phyloP scores from a whole-genome alignment of 35 echinoderm and acorn worm genomes.

The Heliocidaris tuberculata region DNA sequence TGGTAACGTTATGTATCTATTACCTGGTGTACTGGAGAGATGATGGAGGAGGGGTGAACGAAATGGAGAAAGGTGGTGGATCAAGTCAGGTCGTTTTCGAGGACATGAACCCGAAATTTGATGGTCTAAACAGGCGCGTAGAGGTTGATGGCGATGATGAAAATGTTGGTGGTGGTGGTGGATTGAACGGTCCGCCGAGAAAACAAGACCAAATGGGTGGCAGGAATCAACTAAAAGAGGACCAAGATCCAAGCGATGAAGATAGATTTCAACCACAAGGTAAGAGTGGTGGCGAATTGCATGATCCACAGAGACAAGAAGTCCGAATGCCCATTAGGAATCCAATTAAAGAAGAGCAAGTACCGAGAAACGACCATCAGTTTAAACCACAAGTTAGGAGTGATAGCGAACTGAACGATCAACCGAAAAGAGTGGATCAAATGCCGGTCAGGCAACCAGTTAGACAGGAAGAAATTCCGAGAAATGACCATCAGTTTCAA shows the following conservation, averaged over 20 bases:
- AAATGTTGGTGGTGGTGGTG: neutral
- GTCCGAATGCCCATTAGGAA: neutral
- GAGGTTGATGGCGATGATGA: neutral
- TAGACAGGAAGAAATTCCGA: neutral
- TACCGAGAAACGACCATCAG: neutral
- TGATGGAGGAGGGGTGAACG: neutral
- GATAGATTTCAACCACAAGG: neutral
- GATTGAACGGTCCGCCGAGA: neutral
- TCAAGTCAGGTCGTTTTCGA: neutral
- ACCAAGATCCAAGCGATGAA: neutral
- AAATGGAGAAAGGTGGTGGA: neutral
- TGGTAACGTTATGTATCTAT: conserved; percentile 5
- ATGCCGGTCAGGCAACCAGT: neutral
- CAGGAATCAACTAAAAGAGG: neutral
- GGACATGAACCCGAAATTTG: neutral
- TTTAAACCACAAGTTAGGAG: neutral
- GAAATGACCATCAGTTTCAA: neutral
- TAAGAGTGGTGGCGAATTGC: neutral
- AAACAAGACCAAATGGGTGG: neutral
- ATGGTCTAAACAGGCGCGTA: neutral
- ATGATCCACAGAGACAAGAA: neutral
- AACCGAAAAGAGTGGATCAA: neutral
- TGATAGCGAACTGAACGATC: no score
- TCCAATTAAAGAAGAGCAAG: neutral
- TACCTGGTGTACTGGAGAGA: conserved; percentile 29